These are phyloP conservation scores for Girardinus metallicus DNA, from an alignment of 2,797 vertebrate species.

Conservation along the genomic window DNA sequence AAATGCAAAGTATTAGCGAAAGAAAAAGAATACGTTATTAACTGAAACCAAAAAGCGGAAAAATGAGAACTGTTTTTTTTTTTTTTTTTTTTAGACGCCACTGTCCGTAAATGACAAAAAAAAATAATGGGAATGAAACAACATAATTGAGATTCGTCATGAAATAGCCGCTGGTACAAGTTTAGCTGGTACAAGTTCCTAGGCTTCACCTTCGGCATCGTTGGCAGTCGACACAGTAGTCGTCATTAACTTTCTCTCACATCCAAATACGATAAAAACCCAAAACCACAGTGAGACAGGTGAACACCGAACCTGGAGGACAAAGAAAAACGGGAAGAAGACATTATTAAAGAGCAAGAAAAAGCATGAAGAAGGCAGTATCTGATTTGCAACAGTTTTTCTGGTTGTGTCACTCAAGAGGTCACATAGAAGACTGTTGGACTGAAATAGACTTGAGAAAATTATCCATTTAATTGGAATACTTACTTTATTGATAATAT, in stretches of 20 bases:
- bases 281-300: slow-evolving; percentile 93
- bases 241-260: slow-evolving; percentile 44
- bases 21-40: background rate
- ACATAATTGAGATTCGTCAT: background rate
- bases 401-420: background rate
- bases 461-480: background rate
- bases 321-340: slow-evolving; percentile 5
- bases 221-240: background rate
- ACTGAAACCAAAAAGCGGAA: background rate
- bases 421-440: background rate
- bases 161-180: background rate
- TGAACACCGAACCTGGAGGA: slow-evolving; percentile 92
- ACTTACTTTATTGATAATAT: background rate
- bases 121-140: background rate
- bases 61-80: background rate
- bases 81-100: background rate
- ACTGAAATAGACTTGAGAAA: background rate
- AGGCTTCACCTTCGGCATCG: background rate
- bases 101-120: background rate
- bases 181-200: background rate
- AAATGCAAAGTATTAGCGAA: background rate
- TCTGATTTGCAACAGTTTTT: background rate
- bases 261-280: slow-evolving; percentile 98
- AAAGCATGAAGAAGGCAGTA: background rate
- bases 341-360: background rate